Evolutionary conservation across 2,797 vertebrate genomes (phyloP).

Genomic region (Cyclopterus lumpus): DNA sequence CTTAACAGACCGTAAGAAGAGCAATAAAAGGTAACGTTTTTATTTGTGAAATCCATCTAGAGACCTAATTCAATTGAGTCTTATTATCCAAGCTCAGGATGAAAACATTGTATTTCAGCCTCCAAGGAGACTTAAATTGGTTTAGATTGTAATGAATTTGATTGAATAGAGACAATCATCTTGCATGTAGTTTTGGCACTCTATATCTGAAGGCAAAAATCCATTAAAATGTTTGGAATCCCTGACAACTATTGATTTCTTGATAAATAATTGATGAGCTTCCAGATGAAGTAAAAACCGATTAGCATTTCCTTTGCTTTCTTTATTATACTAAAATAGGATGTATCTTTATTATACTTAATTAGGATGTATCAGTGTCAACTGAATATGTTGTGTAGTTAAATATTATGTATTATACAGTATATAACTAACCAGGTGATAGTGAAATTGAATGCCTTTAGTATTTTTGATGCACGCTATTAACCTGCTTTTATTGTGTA

Average conservation of each 20-base stretch:
- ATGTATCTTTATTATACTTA: not conserved
- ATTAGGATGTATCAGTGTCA: rapidly evolving
- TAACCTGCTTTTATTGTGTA: slow-evolving; percentile 33
- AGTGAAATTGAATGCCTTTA: not conserved
- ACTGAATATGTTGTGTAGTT: not conserved
- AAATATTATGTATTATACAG: not conserved
- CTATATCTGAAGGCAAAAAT: too few species aligned
- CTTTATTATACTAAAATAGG: not conserved
- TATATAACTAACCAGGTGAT: not conserved
- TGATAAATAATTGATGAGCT: not conserved
- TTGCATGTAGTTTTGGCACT: not conserved
- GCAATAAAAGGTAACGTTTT: not conserved
- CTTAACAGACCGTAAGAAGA: not conserved
- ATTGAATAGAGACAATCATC: not conserved
- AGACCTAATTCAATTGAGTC: not conserved
- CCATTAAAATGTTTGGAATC: not conserved
- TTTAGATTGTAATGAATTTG: not conserved
- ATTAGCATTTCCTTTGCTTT: not conserved
- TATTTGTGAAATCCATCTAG: not conserved
- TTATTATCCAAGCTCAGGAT: not conserved
- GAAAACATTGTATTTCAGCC: not conserved
- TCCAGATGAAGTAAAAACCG: not conserved
- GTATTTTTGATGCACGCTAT: not conserved
- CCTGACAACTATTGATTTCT: not conserved
- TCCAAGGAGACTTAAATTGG: not conserved